Evolutionary conservation across 2,888 invertebrate species (phyloP).

Genomic region (Tinea trinotella): DNA sequence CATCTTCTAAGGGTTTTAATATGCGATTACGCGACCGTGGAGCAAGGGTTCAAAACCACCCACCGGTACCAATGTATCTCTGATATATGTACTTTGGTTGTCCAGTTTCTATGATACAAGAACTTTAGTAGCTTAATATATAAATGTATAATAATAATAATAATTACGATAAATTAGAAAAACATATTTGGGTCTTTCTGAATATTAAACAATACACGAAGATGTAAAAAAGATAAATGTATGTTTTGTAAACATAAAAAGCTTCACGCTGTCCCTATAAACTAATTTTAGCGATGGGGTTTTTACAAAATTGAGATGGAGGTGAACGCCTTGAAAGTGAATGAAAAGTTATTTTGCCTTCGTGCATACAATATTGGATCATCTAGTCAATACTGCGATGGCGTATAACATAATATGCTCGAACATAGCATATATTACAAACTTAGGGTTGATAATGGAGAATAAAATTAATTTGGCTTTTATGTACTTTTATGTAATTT

Average conservation of each 20-base stretch:
- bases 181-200: no score
- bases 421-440: background rate
- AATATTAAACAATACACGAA: no score
- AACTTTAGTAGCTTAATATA: no score
- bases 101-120: no score
- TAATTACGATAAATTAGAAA: no score
- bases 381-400: slow-evolving; percentile 8
- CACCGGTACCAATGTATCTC: no score
- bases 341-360: slow-evolving; percentile 9
- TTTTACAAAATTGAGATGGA: background rate
- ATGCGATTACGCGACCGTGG: no score
- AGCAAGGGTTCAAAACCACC: no score
- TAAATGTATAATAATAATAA: no score
- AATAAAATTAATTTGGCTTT: background rate
- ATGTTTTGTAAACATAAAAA: background rate
- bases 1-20: no score
- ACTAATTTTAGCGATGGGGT: background rate
- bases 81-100: no score
- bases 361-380: slow-evolving; percentile 10
- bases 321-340: background rate
- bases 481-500: no score
- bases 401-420: slow-evolving; percentile 11
- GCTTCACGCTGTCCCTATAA: background rate
- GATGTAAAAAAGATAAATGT: background rate
- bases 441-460: background rate